phyloP scores from a whole-genome alignment of 2,888 invertebrate genomes.

The Diarsia rubi region DNA sequence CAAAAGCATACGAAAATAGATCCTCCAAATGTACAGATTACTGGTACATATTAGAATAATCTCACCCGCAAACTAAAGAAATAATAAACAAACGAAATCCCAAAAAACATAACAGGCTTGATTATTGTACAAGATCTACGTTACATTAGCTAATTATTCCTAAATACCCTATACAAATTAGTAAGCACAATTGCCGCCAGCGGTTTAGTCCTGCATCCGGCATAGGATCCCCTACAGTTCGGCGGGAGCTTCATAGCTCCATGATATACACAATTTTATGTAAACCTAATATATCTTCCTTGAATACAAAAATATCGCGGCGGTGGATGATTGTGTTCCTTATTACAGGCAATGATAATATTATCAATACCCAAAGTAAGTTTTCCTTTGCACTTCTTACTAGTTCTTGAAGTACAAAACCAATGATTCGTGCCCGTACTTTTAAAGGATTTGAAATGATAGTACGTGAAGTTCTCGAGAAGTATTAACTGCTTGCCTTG shows the following conservation, averaged over 20 bases:
- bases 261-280: neutral
- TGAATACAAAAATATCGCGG: neutral
- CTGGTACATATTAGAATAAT: neutral
- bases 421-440: constrained; percentile 4
- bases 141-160: neutral
- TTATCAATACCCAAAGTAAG: constrained; percentile 1
- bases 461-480: constrained; percentile 44
- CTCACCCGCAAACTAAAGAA: neutral
- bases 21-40: neutral
- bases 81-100: neutral
- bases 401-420: neutral
- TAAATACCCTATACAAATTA: neutral
- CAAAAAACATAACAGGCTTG: neutral
- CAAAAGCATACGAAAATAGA: neutral
- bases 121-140: neutral
- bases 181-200: neutral
- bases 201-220: neutral
- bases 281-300: neutral
- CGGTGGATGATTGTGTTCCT: neutral
- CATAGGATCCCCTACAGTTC: neutral
- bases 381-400: neutral
- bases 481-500: constrained; percentile 39
- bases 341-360: neutral
- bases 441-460: constrained; percentile 26
- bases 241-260: neutral